Percentiles rank a stretch among this genome's conserved stretches.
Evolutionary conservation across 2,113 vertebrate genomes (phyloP).

Genomic region (Psilopsiagon aymara): DNA sequence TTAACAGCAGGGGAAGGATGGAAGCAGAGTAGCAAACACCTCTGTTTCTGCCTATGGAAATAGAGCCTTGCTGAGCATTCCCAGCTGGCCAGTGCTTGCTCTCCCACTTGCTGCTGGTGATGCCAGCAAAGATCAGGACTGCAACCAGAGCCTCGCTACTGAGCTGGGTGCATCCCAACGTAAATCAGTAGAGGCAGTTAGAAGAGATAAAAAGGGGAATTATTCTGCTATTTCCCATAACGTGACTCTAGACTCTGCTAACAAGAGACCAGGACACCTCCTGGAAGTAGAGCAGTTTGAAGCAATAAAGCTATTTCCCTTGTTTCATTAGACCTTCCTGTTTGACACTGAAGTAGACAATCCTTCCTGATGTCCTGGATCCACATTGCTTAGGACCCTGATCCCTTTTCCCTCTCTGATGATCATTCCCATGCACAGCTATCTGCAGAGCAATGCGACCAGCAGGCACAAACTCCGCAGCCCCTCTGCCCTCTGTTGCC

Average conservation of each 20-base stretch:
- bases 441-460: background rate
- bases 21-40: background rate
- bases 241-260: background rate
- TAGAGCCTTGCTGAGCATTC: background rate
- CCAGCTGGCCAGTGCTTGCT: background rate
- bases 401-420: background rate
- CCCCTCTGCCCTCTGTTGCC: background rate
- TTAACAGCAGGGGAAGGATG: background rate
- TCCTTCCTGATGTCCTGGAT: background rate
- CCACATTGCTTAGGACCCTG: background rate
- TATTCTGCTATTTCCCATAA: background rate
- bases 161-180: background rate
- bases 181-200: background rate
- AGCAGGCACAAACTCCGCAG: background rate
- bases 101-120: background rate
- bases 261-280: background rate
- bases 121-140: background rate
- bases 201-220: background rate
- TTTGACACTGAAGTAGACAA: background rate
- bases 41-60: background rate
- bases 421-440: background rate
- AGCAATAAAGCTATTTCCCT: background rate
- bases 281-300: background rate
- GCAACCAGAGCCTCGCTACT: background rate
- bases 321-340: constrained; percentile 18